Evolutionary conservation across 2,113 vertebrate species (phyloP), one percentile per base, ranked within the genome.

Genomic region (Tragelaphus buxtoni): DNA sequence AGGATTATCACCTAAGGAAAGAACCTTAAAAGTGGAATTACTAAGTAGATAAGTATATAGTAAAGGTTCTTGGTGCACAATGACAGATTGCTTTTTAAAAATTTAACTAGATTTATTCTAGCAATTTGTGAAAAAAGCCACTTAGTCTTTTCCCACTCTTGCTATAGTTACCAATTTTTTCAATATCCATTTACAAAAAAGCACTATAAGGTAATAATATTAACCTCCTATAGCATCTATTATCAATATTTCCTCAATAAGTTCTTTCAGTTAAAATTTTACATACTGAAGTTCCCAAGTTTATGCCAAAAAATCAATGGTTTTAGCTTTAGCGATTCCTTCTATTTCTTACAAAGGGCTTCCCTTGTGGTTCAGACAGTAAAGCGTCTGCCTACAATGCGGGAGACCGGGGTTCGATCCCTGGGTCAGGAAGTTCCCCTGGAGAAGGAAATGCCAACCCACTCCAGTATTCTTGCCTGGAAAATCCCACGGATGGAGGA

Each of bases 241-340:
- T 92, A 94, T 61, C 76, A 96, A 85, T 74, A 96, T 90, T 95
- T 91, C 56, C 89, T 95, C 74, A 56, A 45, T 56, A 94, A 63
- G 58, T 84, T 94, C 65, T 94, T 63, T 88, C 16, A 95, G 16
- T 85, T 95, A 91, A 56, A 91, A 32, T 94, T 88, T 88, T 85
- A 90, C 61, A n/a, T 93, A 96, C 45, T 89, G 10, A 93, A 69
- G 45, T 96, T 90, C 95, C 80, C 24, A 65, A 81, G 92, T 83
- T 63, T 91, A 95, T 94, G 77, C 11, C 95, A 95, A 96, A 95
- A 97, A 81, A 90, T 42, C 92, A 13, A 94, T 56, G 93, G 63
- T 92, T 74, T 97, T 92, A 97, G 88, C 85, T 93, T 96, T 95
- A 74, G 55, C 58, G 11, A 95, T 83, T 96, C 88, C 86, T 97